Percentiles rank a stretch among this genome's conserved stretches.
phyloP scores from a whole-genome alignment of 2,113 vertebrate genomes.

The Rallus limicola region DNA sequence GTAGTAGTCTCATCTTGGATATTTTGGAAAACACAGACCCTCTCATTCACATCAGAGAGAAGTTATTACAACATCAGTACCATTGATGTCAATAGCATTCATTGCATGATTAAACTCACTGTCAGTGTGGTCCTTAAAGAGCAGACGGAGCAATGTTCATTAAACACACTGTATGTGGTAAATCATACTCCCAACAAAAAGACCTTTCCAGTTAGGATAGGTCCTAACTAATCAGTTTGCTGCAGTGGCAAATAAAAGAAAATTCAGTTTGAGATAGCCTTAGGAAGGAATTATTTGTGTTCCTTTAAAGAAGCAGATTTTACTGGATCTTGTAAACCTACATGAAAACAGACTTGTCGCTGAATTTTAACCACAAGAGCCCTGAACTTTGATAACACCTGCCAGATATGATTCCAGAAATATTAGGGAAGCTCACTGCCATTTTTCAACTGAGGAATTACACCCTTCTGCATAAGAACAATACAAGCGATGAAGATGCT shows the following conservation, averaged over 20 bases:
- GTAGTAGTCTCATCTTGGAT: background rate
- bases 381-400: background rate
- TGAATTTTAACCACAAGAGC: background rate
- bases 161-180: background rate
- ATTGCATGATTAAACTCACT: background rate
- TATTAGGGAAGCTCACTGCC: background rate
- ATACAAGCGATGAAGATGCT: background rate
- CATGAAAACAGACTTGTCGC: background rate
- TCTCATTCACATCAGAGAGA: background rate
- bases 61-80: background rate
- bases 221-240: background rate
- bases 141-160: background rate
- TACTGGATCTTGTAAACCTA: background rate
- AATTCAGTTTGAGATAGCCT: background rate
- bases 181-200: background rate
- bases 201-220: background rate
- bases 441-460: background rate
- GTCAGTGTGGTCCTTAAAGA: background rate
- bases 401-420: background rate
- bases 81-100: background rate
- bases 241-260: background rate
- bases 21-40: background rate
- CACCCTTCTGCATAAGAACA: background rate
- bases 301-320: background rate
- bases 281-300: background rate